Conservation (phyloP, 2,113 vertebrate species). For the Zosterops hypoxanthus region DNA sequence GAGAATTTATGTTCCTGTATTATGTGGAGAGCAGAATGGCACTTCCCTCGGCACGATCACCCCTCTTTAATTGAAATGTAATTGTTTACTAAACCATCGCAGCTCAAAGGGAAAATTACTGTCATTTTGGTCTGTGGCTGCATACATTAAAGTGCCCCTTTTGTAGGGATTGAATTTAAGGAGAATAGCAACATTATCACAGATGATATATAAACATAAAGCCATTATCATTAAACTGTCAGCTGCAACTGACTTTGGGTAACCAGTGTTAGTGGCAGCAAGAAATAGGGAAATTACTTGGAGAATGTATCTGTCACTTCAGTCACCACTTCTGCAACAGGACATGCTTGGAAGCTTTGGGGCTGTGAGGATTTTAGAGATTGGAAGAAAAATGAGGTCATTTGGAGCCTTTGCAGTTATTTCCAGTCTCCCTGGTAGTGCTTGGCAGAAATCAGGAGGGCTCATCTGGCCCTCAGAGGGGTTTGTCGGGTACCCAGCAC, state of each 20-base stretch:
- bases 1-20: not conserved
- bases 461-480: not conserved
- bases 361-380: not conserved
- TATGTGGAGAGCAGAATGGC: not conserved
- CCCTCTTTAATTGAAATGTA: slow-evolving; percentile 62
- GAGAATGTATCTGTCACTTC: not conserved
- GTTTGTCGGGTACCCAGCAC: not conserved
- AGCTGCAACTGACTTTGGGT: slow-evolving; percentile 39
- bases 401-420: not conserved
- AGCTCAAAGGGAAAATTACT: slow-evolving; percentile 49
- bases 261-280: slow-evolving; percentile 3
- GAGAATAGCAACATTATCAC: slow-evolving; percentile 15
- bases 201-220: slow-evolving; percentile 55
- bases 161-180: not conserved
- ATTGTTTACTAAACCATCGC: slow-evolving; percentile 65
- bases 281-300: slow-evolving; percentile 48
- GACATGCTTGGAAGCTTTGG: not conserved
- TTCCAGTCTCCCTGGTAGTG: not conserved
- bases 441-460: not conserved
- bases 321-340: not conserved
- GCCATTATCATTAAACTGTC: slow-evolving; percentile 69
- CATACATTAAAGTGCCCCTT: slow-evolving; percentile 20
- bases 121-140: slow-evolving; percentile 49
- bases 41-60: not conserved
- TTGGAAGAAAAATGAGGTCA: not conserved